Base-by-base conservation (phyloP, 2,797 vertebrate species). In the Merluccius polli region DNA sequence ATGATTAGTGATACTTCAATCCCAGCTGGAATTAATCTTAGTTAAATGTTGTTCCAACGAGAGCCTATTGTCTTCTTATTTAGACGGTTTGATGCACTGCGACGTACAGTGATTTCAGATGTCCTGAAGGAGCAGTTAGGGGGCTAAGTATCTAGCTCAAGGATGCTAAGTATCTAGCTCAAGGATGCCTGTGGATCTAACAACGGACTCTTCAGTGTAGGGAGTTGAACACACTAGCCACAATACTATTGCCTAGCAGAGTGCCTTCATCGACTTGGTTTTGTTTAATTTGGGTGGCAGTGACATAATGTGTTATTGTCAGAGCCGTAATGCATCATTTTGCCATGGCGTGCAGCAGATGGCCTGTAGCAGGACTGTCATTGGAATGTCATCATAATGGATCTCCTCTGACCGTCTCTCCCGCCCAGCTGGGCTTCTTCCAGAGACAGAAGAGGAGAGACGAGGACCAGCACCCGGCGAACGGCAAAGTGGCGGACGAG, bases 351-450 rank as follows among this genome's bases (percentile, higher is more conserved):
- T 27, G 12, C 59, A 29, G 59, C 59, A 12, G 59, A 13, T 24
- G 24, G n/a, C 27, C 7, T 27, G 9, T 13, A 65, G 10, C 3
- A 24, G 1, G 59, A 12, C 24, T 65, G 59, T 27, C 7, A 27
- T 65, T n/a, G 33, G 3, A 35, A 35, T 8, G 52, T 24, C 52
- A 21, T 27, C 13, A 24, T 24, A 27, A 65, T 16, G 59, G 59
- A 24, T 65, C 0, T 4, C 59, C 24, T 65, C 59, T 68, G 72
- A 18, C 38, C 76, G 29, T 15, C 10, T 79, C 79, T 80, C 77
- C 78, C 68, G 3, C 69, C 5, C 92, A 99, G 98, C 94, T 99
- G 2, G 98, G 98, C 68, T 99, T 99, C 90, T 99, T 99, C 87
- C 94, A 92, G 89, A 95, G 92, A 84, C 96, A 94, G 85, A 95